Conservation (phyloP, 2,888 invertebrate genomes). For the Eupithecia exiguata region DNA sequence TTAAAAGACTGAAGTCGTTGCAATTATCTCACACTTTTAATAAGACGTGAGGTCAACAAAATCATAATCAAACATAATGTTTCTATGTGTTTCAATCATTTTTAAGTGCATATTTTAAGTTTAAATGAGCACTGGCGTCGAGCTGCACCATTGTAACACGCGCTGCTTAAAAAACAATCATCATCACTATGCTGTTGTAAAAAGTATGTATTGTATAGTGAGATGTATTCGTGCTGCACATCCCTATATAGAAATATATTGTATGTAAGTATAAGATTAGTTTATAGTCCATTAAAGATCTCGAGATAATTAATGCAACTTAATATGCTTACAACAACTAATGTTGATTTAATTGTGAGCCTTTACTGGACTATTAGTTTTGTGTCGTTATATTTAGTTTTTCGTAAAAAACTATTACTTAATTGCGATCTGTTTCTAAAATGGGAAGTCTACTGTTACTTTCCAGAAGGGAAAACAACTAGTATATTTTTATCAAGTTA, state of each 20-base stretch:
- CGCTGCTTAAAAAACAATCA: constrained; percentile 49
- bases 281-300: constrained; percentile 32
- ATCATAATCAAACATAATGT: background rate
- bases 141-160: constrained; percentile 48
- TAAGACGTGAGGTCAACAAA: background rate
- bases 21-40: background rate
- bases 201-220: constrained; percentile 39
- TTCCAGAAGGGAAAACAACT: constrained; percentile 20
- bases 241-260: constrained; percentile 39
- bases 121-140: constrained; percentile 45
- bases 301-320: background rate
- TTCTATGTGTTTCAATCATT: background rate
- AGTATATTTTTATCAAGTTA: constrained; percentile 16
- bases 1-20: background rate
- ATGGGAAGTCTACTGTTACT: constrained; percentile 61
- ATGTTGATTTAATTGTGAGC: background rate
- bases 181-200: constrained; percentile 41
- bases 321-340: background rate
- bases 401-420: constrained; percentile 39
- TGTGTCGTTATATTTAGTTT: constrained; percentile 59
- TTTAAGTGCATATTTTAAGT: background rate
- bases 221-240: constrained; percentile 47
- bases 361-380: constrained; percentile 53
- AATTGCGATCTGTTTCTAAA: constrained; percentile 83
- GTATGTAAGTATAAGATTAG: constrained; percentile 42